Conservation (phyloP, 2,797 vertebrate species). For the Cossypha polioptera region DNA sequence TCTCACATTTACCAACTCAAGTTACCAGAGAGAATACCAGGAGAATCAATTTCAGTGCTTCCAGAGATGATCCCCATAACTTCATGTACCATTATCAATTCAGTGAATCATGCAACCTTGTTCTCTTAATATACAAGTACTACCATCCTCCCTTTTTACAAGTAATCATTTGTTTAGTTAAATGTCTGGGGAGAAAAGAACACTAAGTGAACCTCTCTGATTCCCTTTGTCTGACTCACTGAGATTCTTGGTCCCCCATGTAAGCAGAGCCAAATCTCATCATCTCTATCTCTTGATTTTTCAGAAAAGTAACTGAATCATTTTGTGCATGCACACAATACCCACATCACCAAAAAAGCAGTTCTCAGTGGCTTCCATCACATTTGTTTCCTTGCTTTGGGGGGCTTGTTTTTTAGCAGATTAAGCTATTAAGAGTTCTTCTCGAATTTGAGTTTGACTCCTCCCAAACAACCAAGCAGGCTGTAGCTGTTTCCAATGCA, state of each 20-base stretch:
- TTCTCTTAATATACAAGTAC: neutral
- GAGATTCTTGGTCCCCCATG: neutral
- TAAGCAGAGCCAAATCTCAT: neutral
- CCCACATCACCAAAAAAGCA: neutral
- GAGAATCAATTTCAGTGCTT: neutral
- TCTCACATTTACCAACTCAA: slow-evolving; percentile 24
- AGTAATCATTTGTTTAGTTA: neutral
- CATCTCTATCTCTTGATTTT: neutral
- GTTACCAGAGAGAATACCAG: slow-evolving; percentile 11
- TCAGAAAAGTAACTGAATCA: neutral
- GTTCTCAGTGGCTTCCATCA: neutral
- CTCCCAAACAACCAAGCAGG: neutral
- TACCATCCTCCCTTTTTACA: neutral
- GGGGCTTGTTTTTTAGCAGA: neutral
- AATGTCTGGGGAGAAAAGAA: neutral
- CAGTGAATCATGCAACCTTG: neutral
- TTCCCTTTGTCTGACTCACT: neutral
- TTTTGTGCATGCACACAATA: neutral
- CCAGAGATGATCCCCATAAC: neutral
- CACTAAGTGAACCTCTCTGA: neutral
- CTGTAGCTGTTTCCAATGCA: neutral
- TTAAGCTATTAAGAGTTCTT: neutral
- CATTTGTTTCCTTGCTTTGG: neutral
- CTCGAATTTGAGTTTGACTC: neutral
- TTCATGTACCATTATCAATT: neutral